Evolutionary conservation across 2,888 invertebrate species (phyloP).

Genomic region (Sarcophaga caerulescens): DNA sequence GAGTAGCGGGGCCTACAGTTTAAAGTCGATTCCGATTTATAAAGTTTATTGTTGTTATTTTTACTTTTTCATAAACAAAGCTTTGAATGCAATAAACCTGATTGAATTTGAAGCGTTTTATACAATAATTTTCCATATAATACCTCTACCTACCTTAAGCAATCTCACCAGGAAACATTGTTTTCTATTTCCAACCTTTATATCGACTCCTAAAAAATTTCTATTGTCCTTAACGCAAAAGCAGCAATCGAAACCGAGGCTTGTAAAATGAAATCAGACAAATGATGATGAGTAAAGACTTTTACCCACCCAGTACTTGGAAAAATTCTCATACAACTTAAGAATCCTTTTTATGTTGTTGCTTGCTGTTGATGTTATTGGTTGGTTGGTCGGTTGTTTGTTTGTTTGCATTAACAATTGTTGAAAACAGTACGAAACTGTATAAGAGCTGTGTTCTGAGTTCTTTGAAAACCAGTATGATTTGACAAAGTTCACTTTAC

Average conservation of each 20-base stretch:
- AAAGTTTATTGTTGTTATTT: no score
- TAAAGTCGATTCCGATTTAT: no score
- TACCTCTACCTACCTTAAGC: neutral
- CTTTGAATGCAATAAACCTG: no score
- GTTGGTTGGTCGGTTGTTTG: no score
- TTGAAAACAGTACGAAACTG: constrained; percentile 15
- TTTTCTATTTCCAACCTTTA: neutral
- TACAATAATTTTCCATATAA: no score
- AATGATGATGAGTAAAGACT: constrained; percentile 48
- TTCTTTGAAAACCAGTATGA: constrained; percentile 47
- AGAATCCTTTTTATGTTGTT: constrained; percentile 36
- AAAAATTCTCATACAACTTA: constrained; percentile 19
- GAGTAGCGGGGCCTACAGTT: no score
- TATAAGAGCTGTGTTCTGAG: constrained; percentile 20
- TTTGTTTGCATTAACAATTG: constrained; percentile 3
- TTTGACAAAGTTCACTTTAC: constrained; percentile 66
- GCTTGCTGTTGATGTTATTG: neutral
- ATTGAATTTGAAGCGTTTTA: no score
- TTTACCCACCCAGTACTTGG: constrained; percentile 50
- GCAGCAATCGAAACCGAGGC: constrained; percentile 41
- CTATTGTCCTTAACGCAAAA: neutral
- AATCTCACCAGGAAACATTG: neutral
- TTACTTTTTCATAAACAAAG: no score
- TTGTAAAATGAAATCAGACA: constrained; percentile 59
- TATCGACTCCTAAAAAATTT: neutral